Percentiles rank a stretch among this genome's conserved stretches.
These are phyloP conservation scores for Antitype chi DNA, from an alignment of 2,888 invertebrate genomes.

Conservation along the genomic window DNA sequence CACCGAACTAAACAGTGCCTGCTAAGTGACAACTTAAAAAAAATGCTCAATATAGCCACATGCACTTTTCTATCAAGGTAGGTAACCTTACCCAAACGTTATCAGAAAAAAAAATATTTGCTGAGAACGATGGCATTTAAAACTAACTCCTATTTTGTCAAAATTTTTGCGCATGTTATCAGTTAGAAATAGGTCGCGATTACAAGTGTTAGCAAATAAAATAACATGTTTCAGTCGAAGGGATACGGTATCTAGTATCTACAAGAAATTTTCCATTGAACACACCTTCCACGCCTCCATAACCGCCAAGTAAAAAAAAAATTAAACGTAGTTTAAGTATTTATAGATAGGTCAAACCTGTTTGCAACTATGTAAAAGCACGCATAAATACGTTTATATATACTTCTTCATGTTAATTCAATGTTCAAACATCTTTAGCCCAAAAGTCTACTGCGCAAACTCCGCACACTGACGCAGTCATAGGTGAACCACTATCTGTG, in stretches of 20 bases:
- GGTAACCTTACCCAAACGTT: background rate
- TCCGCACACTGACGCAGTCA: too few species aligned
- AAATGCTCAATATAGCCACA: too few species aligned
- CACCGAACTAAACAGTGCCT: background rate
- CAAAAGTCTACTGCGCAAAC: too few species aligned
- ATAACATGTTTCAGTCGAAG: constrained; percentile 10
- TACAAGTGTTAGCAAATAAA: constrained; percentile 53
- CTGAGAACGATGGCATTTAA: constrained; percentile 9
- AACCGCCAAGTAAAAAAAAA: constrained; percentile 16
- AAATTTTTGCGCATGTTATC: constrained; percentile 34
- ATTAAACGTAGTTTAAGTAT: background rate
- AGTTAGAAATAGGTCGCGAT: constrained; percentile 55
- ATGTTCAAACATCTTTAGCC: too few species aligned
- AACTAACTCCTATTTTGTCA: background rate
- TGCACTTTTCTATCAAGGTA: background rate
- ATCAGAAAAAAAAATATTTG: constrained; percentile 23
- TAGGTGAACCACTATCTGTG: too few species aligned
- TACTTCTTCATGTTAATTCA: too few species aligned
- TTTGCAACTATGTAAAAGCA: constrained; percentile 1
- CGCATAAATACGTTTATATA: too few species aligned
- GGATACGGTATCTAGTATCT: constrained; percentile 40
- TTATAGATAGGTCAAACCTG: constrained; percentile 24
- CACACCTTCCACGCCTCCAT: constrained; percentile 46
- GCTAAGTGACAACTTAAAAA: too few species aligned
- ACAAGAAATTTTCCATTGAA: constrained; percentile 45